These are phyloP conservation scores for Rhorus exstirpatorius DNA, from an alignment of 2,888 invertebrate species.

Conservation along the genomic window DNA sequence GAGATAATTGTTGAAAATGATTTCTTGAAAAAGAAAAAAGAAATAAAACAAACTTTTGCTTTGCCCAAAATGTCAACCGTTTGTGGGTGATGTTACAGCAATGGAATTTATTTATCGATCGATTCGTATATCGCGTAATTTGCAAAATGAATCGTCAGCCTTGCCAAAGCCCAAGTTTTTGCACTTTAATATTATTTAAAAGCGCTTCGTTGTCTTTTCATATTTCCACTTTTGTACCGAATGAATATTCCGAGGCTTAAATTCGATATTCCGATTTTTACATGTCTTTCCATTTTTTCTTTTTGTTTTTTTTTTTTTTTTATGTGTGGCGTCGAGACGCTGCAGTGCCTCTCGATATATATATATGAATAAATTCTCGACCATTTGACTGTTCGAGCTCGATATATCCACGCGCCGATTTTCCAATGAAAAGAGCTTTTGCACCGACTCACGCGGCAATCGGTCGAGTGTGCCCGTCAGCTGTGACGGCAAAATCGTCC, in stretches of 20 bases:
- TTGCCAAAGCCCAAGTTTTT: neutral
- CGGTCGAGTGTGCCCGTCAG: slow-evolving; percentile 28
- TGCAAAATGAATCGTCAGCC: neutral
- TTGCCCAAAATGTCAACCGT: no score
- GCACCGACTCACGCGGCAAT: slow-evolving; percentile 30
- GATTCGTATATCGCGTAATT: no score
- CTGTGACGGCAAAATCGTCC: neutral
- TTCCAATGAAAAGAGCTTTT: slow-evolving; percentile 9
- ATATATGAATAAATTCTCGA: neutral
- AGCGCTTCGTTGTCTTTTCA: neutral
- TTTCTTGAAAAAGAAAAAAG: no score
- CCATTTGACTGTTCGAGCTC: slow-evolving; percentile 26
- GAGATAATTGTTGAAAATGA: no score
- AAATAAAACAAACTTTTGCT: no score
- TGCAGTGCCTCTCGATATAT: no score
- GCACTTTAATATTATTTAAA: neutral
- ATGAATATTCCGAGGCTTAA: neutral
- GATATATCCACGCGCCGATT: slow-evolving; percentile 6
- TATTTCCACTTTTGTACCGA: neutral
- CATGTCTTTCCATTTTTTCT: neutral
- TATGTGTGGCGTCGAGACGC: no score
- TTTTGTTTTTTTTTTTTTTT: neutral
- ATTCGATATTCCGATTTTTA: slow-evolving; percentile 5
- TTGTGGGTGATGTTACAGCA: no score
- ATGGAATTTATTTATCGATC: no score